These are phyloP conservation scores for Anguilla marmorata DNA, from an alignment of 2,797 vertebrate genomes.

Conservation along the genomic window DNA sequence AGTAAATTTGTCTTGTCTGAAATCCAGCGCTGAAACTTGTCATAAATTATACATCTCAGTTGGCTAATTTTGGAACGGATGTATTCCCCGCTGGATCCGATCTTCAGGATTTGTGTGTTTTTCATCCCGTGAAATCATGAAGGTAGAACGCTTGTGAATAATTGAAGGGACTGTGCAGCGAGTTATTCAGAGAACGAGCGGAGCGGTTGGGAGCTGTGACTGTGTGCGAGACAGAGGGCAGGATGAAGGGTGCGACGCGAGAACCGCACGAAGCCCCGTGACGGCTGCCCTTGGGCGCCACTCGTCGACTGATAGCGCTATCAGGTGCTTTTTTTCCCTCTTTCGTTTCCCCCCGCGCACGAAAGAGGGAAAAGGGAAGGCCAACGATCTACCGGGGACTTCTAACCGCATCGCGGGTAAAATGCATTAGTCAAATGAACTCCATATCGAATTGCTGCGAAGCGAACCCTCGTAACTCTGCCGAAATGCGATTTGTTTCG, in stretches of 20 bases:
- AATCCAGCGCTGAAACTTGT: not conserved
- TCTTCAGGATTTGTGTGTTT: slow-evolving; percentile 7
- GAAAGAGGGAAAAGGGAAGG: not conserved
- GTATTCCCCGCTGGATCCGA: not conserved
- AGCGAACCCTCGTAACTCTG: not conserved
- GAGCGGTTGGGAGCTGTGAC: not conserved
- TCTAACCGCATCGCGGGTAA: not conserved
- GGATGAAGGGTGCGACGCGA: not conserved
- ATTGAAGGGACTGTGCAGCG: not conserved
- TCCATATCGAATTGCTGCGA: not conserved
- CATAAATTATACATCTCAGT: not conserved
- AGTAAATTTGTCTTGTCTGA: not conserved
- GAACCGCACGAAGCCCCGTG: not conserved
- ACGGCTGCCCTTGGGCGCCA: not conserved
- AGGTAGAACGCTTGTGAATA: not conserved
- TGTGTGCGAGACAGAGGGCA: not conserved
- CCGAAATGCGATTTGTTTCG: not conserved
- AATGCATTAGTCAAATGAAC: not conserved
- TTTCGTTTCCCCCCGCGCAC: not conserved
- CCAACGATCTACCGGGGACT: not conserved
- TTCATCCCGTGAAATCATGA: not conserved
- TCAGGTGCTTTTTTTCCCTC: not conserved
- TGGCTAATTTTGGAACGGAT: not conserved
- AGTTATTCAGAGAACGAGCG: not conserved
- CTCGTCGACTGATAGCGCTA: not conserved